Evolutionary conservation across 1,140 invertebrate genomes (phyloP), one percentile per base, ranked within the genome.

Genomic region (Acromyrmex heyeri): DNA sequence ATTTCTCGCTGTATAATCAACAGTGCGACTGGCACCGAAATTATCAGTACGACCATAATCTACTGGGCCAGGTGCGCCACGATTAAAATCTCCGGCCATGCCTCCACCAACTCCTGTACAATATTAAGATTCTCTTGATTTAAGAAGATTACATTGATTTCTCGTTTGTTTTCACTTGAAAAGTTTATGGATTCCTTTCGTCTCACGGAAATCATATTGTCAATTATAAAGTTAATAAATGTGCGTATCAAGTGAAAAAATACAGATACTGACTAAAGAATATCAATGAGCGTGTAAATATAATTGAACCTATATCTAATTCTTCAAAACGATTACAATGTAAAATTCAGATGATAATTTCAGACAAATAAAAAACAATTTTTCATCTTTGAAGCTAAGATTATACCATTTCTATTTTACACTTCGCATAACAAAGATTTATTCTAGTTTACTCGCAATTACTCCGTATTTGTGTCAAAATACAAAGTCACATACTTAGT

Each of bases 31-130:
- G 14, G 93, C 90, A 21, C 92, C 93, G 78, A 95, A 95, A 79
- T 93, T 95, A 75, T 95, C 95, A 6, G 94, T 94, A 7, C 95
- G 94, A 59, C 95, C 95, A 67, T 95, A 95, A 81, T 95, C 95
- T 10, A 94, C 94, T 2, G 94, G 94, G 30, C 94, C 94, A 27
- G 94, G 93, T 21, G 94, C 93, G 21, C 94, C 93, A 77, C 95
- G 91, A 90, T 92, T 95, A 82, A 94, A 95, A 77, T 95, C 95
- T 44, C 94, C 94, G 3, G 89, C 93, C 94, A 95, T 95, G 57
- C 94, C 94, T 57, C 93, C 93, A 55, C 93, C 94, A 44, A 93
- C 92, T 18, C 93, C 91, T 61, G 91, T 21, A 65, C 24, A 90
- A 93, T 87, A 34, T 27, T 57, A 34, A 65, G 21, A 34, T 67